phyloP scores from a whole-genome alignment of 2,888 invertebrate genomes.

The Conchocele bisecta region DNA sequence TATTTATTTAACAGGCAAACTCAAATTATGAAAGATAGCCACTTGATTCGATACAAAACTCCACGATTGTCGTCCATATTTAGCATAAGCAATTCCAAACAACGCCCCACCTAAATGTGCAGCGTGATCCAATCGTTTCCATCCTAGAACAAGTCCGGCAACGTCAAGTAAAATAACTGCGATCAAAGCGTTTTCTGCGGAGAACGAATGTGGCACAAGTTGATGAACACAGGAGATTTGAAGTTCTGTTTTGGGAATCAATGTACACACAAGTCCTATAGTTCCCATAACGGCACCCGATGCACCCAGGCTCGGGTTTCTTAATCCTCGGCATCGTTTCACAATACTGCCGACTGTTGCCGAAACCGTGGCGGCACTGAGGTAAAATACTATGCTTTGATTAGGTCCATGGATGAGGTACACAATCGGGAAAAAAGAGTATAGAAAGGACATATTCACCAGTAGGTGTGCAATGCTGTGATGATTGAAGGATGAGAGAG shows the following conservation, averaged over 20 bases:
- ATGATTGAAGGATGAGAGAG: conserved; percentile 97
- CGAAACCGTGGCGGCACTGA: conserved; percentile 91
- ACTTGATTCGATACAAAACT: no score
- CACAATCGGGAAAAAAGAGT: conserved; percentile 86
- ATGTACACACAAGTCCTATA: conserved; percentile 92
- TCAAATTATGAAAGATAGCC: no score
- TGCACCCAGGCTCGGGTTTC: conserved; percentile 95
- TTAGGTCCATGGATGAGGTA: conserved; percentile 92
- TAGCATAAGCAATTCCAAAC: conserved; percentile 88
- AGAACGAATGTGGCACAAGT: conserved; percentile 88
- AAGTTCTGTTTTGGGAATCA: conserved; percentile 94
- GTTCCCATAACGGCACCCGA: conserved; percentile 98
- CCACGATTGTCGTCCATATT: conserved; percentile 37
- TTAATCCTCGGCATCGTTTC: conserved; percentile 88
- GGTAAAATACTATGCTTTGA: conserved; percentile 95
- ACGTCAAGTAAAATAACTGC: conserved; percentile 92
- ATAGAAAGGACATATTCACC: conserved; percentile 98
- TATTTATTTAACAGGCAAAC: no score
- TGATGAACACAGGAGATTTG: conserved; percentile 95
- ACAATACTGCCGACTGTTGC: conserved; percentile 92
- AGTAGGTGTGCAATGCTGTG: conserved; percentile 92
- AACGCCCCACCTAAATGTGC: conserved; percentile 98
- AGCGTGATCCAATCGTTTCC: conserved; percentile 98
- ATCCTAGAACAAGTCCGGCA: conserved; percentile 91
- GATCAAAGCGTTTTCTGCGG: conserved; percentile 93